Base-by-base conservation (phyloP, 2,888 invertebrate species). In the Philonicus albiceps region DNA sequence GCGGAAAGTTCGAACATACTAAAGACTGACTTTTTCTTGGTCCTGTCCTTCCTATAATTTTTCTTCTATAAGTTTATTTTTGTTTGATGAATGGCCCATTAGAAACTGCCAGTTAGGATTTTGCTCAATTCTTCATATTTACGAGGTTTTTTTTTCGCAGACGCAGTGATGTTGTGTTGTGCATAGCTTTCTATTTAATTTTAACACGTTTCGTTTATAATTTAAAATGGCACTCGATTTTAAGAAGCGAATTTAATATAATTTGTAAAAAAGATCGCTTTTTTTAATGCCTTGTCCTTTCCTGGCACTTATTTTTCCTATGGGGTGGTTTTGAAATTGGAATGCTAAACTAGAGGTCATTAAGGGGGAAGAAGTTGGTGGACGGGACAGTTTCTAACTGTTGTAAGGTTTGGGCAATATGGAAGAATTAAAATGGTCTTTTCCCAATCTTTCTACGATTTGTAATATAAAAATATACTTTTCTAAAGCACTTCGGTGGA, bases 171-270 rank as follows among this genome's bases (percentile, higher is more conserved):
- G 22, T 22, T 11, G 31, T 11, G 64, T 83, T 83, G 83, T 83
- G 83, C 55, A 37, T 83, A 83, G 55, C 64, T 83, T 72, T 83
- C 55, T 81, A 34, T 64, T 64, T 83, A 83, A 49, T 80, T 83
- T 64, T 83, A 83, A 83, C 83, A 83, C 27, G 40, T 64, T 83
- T 55, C 83, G 31, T 43, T 83, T 83, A 72, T 83, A 83, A 64
- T 83, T 55, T 64, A 53, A 53, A n/a, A 83, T 83, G 72, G 72
- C 55, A 83, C 83, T 43, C 78, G 16, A 83, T 83, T 83, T 83
- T 83, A 34, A 72, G 49, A 64, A 49, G 22, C 64, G 80, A 37
- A 72, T 83, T 43, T 64, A 83, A 83, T 83, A 83, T 83, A 83
- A 83, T 83, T 83, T 83, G 64, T 83, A 83, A 64, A 64, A 34